phyloP scores from a whole-genome alignment of 2,888 invertebrate genomes.

The Cyclophora punctaria region DNA sequence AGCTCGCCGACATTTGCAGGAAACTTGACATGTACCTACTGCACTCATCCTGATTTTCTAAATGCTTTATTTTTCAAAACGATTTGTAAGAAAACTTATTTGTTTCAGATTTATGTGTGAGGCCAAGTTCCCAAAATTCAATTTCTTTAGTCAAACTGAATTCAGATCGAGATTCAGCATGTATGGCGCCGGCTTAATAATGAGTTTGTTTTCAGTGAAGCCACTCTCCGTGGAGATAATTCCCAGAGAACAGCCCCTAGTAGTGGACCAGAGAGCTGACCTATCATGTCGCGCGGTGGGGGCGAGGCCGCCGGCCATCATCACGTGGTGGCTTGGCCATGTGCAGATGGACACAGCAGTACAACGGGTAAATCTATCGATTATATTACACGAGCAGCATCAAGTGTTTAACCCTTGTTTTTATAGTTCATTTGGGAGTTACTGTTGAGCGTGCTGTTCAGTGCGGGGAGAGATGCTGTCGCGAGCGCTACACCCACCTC shows the following conservation, averaged over 20 bases:
- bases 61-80: too few species aligned
- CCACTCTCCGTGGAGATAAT: conserved; percentile 86
- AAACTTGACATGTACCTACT: too few species aligned
- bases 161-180: too few species aligned
- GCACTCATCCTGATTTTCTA: too few species aligned
- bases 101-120: background rate
- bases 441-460: too few species aligned
- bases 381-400: too few species aligned
- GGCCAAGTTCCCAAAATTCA: background rate
- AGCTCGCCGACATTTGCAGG: too few species aligned
- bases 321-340: conserved; percentile 90
- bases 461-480: too few species aligned
- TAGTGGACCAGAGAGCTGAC: conserved; percentile 87
- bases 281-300: conserved; percentile 89
- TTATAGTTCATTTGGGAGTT: too few species aligned
- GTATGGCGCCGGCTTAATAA: background rate
- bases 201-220: conserved; percentile 78
- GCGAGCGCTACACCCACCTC: too few species aligned
- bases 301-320: conserved; percentile 88
- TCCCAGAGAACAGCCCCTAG: conserved; percentile 86
- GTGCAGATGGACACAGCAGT: conserved; percentile 71
- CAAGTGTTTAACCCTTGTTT: too few species aligned
- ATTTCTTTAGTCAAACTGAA: background rate
- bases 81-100: background rate
- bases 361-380: conserved; percentile 41